These are phyloP conservation scores for Eupeodes luniger DNA, from an alignment of 2,888 invertebrate species.

Conservation along the genomic window DNA sequence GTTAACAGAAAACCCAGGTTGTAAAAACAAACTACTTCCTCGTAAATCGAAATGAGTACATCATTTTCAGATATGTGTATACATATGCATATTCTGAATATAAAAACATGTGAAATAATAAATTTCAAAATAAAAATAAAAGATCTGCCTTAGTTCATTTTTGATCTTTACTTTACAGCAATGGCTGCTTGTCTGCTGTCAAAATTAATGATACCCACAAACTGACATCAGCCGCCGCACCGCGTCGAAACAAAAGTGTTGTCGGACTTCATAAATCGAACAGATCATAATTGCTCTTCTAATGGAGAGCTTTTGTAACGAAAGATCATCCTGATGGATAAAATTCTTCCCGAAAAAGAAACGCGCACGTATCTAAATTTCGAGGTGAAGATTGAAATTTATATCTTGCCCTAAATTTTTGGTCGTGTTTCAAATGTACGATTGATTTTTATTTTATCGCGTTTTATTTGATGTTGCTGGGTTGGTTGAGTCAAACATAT, in stretches of 20 bases:
- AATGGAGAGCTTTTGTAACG: not conserved
- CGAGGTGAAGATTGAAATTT: constrained; percentile 64
- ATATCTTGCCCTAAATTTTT: constrained; percentile 48
- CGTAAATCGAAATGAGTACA: constrained; percentile 43
- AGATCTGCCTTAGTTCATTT: constrained; percentile 34
- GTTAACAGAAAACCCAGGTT: constrained; percentile 47
- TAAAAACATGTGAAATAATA: constrained; percentile 46
- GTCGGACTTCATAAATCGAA: constrained; percentile 57
- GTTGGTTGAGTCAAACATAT: constrained; percentile 21
- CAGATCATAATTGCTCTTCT: constrained; percentile 45
- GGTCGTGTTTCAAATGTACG: constrained; percentile 34
- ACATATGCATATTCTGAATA: not conserved
- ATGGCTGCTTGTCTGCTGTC: constrained; percentile 53
- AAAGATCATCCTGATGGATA: constrained; percentile 10
- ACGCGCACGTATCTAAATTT: constrained; percentile 19
- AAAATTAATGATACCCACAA: constrained; percentile 52
- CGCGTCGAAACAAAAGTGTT: constrained; percentile 16
- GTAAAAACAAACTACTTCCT: constrained; percentile 50
- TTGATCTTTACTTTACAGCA: constrained; percentile 21
- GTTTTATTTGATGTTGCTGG: not conserved
- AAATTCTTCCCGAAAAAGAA: not conserved
- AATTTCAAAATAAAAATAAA: constrained; percentile 12
- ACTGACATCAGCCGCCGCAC: constrained; percentile 16
- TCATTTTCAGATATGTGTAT: not conserved
- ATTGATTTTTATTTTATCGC: constrained; percentile 12